phyloP scores from a whole-genome alignment of 2,888 invertebrate species.

The Eupithecia inturbata region DNA sequence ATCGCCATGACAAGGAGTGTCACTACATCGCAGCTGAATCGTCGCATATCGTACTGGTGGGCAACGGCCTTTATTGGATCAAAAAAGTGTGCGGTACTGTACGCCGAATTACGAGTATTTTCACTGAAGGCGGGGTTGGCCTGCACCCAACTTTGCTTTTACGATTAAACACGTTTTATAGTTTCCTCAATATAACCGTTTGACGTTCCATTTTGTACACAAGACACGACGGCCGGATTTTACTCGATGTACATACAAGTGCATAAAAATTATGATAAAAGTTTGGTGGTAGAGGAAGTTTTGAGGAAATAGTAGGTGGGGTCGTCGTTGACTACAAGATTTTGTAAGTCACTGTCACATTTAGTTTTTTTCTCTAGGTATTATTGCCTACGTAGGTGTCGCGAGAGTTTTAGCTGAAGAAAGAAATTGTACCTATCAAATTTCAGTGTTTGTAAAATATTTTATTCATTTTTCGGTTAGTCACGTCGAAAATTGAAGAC shows the following conservation, averaged over 20 bases:
- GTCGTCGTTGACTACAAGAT: neutral
- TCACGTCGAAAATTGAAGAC: neutral
- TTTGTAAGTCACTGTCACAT: neutral
- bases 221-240: constrained; percentile 20
- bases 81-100: constrained; percentile 21
- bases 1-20: neutral
- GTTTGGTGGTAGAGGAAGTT: constrained; percentile 37
- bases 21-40: neutral
- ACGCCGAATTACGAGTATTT: constrained; percentile 46
- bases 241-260: constrained; percentile 17
- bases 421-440: neutral
- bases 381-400: too few relatives aligned
- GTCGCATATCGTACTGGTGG: neutral
- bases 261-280: constrained; percentile 32
- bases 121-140: constrained; percentile 77
- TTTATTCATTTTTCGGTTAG: neutral
- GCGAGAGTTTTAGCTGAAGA: neutral
- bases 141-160: constrained; percentile 75
- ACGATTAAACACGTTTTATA: constrained; percentile 80
- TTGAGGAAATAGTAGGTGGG: neutral
- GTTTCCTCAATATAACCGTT: constrained; percentile 80
- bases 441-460: neutral
- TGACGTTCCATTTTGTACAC: constrained; percentile 62
- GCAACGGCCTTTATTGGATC: neutral
- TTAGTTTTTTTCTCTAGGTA: neutral